phyloP scores from a whole-genome alignment of 2,113 vertebrate species.

The Hoplias malabaricus region DNA sequence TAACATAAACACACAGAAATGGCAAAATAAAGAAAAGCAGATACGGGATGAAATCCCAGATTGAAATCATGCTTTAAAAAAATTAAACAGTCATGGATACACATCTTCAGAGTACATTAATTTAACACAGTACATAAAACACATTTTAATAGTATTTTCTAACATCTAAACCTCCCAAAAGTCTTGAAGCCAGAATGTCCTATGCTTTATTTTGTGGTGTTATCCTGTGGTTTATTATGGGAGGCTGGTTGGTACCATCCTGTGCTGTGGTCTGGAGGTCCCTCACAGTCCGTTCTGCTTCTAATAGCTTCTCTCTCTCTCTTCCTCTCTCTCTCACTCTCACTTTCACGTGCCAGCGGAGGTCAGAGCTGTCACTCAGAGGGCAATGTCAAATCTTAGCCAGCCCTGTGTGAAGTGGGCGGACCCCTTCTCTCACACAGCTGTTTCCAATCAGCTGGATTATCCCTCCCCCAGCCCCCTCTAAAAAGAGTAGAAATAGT shows the following conservation, averaged over 20 bases:
- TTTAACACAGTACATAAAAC: neutral
- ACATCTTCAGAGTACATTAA: neutral
- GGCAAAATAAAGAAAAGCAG: neutral
- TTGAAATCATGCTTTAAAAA: neutral
- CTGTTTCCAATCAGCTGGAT: conserved; percentile 79
- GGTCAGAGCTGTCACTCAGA: conserved; percentile 79
- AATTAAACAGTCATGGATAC: neutral
- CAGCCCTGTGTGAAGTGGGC: conserved; percentile 71
- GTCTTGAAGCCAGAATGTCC: neutral
- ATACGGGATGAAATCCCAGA: neutral
- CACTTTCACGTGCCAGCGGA: conserved; percentile 67
- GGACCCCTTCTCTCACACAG: conserved; percentile 73
- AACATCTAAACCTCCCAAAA: neutral
- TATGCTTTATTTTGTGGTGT: conserved; percentile 13
- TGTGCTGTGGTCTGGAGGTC: conserved; percentile 67
- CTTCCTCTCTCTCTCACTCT: conserved; percentile 66
- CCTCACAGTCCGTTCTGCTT: conserved; percentile 60
- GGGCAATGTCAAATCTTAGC: conserved; percentile 75
- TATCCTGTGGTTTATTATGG: conserved; percentile 13
- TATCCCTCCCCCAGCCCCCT: neutral
- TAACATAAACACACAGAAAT: neutral
- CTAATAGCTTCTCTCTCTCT: conserved; percentile 70
- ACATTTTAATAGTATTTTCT: neutral
- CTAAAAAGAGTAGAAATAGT: neutral
- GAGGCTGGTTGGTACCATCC: conserved; percentile 60